phyloP scores from a whole-genome alignment of 1,140 invertebrate species.

The Bursaphelenchus mucronatus region DNA sequence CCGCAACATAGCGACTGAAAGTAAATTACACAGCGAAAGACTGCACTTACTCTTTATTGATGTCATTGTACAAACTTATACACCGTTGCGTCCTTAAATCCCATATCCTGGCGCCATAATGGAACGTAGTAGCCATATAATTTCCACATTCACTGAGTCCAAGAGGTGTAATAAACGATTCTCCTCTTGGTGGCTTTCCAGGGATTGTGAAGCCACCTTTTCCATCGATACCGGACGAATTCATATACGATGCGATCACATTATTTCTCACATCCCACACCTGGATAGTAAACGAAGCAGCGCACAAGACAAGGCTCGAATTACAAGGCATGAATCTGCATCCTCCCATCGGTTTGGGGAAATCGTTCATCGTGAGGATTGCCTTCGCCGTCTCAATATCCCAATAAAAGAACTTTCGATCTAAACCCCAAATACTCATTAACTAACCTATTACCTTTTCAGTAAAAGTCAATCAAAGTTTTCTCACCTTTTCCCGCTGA shows the following conservation, averaged over 20 bases:
- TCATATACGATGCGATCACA: conserved; percentile 4
- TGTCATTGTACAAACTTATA: neutral
- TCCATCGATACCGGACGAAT: conserved; percentile 9
- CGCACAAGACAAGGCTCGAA: conserved; percentile 7
- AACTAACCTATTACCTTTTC: neutral
- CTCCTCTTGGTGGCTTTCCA: neutral
- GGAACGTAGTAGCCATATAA: neutral
- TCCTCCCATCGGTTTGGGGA: neutral
- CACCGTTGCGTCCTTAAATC: conserved; percentile 11
- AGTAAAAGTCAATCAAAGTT: neutral
- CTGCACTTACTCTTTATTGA: neutral
- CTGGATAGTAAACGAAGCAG: conserved; percentile 5
- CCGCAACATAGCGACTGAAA: conserved; percentile 1
- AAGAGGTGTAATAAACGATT: conserved; percentile 12
- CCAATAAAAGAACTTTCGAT: conserved; percentile 7
- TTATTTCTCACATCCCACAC: conserved; percentile 1
- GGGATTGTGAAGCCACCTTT: conserved; percentile 2
- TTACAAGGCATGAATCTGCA: neutral
- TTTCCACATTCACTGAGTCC: neutral
- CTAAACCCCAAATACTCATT: neutral
- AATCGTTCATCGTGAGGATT: conserved; percentile 3
- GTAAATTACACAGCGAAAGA: neutral
- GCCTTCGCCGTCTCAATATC: conserved; percentile 4
- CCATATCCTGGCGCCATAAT: neutral
- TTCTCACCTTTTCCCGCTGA: conserved; percentile 14